These are phyloP conservation scores for Spinus olivaceus DNA, from an alignment of 2,797 vertebrate species.

Conservation along the genomic window DNA sequence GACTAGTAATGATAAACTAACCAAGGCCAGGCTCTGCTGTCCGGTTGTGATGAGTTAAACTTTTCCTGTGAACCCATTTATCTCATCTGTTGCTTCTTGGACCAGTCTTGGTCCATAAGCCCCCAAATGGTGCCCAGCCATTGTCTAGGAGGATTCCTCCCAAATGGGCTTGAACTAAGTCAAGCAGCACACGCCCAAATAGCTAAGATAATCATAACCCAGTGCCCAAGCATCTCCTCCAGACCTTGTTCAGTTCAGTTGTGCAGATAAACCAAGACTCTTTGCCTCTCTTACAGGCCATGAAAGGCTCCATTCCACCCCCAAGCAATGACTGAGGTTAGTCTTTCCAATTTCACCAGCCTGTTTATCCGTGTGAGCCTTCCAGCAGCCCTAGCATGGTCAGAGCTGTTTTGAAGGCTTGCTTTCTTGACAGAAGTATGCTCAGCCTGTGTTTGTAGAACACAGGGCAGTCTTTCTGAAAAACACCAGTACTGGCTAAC, in stretches of 20 bases:
- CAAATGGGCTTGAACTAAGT: not conserved
- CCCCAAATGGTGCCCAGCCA: accelerated
- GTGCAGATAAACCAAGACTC: not conserved
- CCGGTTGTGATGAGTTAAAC: not conserved
- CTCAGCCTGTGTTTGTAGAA: not conserved
- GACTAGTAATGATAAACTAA: not conserved
- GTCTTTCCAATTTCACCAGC: not conserved
- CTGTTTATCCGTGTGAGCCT: not conserved
- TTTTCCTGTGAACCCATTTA: not conserved
- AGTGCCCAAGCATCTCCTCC: not conserved
- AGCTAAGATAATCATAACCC: not conserved
- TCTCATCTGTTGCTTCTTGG: not conserved
- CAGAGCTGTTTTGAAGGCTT: not conserved
- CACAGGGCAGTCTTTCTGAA: not conserved
- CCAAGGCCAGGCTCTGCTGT: not conserved
- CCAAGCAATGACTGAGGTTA: not conserved
- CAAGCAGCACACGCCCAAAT: not conserved
- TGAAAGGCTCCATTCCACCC: not conserved
- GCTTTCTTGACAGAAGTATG: not conserved
- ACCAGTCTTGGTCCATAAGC: not conserved
- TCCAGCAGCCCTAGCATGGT: not conserved
- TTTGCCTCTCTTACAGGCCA: not conserved
- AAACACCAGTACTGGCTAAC: not conserved
- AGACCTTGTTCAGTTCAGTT: not conserved
- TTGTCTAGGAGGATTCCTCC: not conserved